These are phyloP conservation scores for Clarias pachynema DNA, from an alignment of 2,797 vertebrate species.

Conservation along the genomic window DNA sequence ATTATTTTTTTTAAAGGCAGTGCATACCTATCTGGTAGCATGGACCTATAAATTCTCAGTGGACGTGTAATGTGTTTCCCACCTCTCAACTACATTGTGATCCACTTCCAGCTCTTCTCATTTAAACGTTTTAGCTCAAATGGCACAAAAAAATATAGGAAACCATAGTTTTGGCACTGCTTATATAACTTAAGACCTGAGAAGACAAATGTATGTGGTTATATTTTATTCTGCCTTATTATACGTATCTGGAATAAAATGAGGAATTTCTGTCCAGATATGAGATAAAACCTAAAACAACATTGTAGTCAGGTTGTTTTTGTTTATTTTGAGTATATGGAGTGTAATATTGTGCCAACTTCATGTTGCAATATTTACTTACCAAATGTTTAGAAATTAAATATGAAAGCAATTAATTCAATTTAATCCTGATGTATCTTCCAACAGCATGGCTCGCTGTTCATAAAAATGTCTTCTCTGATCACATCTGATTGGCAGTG, in stretches of 20 bases:
- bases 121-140: slow-evolving; percentile 53
- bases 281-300: neutral
- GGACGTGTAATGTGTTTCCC: slow-evolving; percentile 61
- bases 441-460: slow-evolving; percentile 64
- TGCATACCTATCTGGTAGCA: slow-evolving; percentile 61
- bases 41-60: slow-evolving; percentile 60
- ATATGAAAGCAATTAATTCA: slow-evolving; percentile 73
- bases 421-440: slow-evolving; percentile 69
- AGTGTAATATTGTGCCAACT: slow-evolving; percentile 27
- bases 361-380: slow-evolving; percentile 60
- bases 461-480: slow-evolving; percentile 73
- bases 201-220: neutral
- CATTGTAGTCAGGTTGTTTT: no score
- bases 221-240: neutral
- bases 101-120: slow-evolving; percentile 58
- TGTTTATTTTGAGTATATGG: neutral
- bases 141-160: slow-evolving; percentile 53
- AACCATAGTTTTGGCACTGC: neutral
- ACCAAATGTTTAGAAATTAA: slow-evolving; percentile 66
- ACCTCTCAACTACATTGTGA: slow-evolving; percentile 58
- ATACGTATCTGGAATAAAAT: neutral
- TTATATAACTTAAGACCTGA: neutral
- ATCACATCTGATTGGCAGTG: slow-evolving; percentile 67
- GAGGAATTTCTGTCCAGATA: neutral
- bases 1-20: slow-evolving; percentile 20